phyloP scores from a whole-genome alignment of 2,797 vertebrate species.

The Sebastes vulpes region DNA sequence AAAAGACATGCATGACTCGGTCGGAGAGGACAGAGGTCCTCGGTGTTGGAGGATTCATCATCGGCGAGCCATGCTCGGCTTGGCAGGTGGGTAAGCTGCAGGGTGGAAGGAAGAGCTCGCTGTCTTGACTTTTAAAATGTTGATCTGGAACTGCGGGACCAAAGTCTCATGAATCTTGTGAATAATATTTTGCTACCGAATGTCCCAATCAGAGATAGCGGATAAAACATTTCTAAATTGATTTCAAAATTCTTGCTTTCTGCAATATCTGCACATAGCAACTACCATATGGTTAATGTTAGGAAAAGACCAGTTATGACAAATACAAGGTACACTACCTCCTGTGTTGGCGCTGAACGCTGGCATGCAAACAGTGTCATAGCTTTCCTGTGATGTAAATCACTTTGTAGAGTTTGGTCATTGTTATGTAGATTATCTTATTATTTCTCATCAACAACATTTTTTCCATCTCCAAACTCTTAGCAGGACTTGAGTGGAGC shows the following conservation, averaged over 20 bases:
- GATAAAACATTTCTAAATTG: neutral
- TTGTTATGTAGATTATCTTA: neutral
- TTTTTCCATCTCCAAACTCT: neutral
- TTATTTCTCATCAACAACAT: neutral
- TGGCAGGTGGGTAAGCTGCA: constrained; percentile 11
- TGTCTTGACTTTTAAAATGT: constrained; percentile 33
- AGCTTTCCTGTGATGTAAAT: neutral
- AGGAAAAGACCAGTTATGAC: neutral
- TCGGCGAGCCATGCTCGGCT: neutral
- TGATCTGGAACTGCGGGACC: neutral
- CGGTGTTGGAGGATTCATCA: constrained; percentile 38
- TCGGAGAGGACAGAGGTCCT: constrained; percentile 29
- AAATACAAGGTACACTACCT: neutral
- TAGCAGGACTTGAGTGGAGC: neutral
- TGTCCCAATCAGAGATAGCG: neutral
- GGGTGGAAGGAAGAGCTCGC: neutral
- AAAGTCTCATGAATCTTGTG: neutral
- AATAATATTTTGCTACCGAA: neutral
- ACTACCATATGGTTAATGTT: neutral
- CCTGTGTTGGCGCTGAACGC: neutral
- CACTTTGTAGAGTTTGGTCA: neutral
- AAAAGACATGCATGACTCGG: constrained; percentile 44
- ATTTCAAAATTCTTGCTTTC: neutral
- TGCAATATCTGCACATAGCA: neutral
- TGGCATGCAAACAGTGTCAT: neutral